Conservation (phyloP, 2,797 vertebrate species). For the Phrynocephalus forsythii region DNA sequence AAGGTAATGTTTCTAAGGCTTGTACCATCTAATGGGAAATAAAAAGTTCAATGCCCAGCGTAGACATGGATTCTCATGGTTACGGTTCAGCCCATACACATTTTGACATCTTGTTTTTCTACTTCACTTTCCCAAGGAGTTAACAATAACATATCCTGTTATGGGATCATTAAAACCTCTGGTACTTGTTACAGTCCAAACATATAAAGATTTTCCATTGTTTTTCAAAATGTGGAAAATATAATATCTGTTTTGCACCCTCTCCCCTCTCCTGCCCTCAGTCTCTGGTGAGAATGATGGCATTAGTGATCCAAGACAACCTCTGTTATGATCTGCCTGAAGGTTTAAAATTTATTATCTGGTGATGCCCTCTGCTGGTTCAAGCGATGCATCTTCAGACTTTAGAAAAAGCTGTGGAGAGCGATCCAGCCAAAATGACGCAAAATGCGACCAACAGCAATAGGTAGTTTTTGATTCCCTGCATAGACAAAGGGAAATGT, state of each 20-base stretch:
- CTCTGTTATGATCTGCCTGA: not conserved
- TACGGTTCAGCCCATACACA: not conserved
- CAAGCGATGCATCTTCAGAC: slow-evolving; percentile 64
- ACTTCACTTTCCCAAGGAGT: not conserved
- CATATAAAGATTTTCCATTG: not conserved
- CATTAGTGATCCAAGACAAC: not conserved
- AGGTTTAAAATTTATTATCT: slow-evolving; percentile 24
- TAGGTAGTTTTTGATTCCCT: slow-evolving; percentile 84
- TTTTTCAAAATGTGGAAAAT: not conserved
- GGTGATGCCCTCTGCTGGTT: slow-evolving; percentile 76
- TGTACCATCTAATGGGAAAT: not conserved
- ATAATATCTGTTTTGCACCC: not conserved
- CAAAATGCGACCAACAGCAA: slow-evolving; percentile 82
- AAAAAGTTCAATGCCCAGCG: not conserved
- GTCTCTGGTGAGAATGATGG: not conserved
- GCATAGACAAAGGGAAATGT: slow-evolving; percentile 25
- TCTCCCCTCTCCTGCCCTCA: no score
- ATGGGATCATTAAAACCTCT: not conserved
- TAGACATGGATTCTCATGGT: slow-evolving; percentile 12
- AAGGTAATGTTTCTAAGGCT: no score
- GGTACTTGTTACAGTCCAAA: not conserved
- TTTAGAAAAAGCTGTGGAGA: slow-evolving; percentile 87
- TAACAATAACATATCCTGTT: not conserved
- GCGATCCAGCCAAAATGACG: slow-evolving; percentile 82
- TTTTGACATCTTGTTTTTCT: not conserved